Conservation (phyloP, 37 sponge, comb jelly and placozoan genomes). For the Cliona cf. orientalis region DNA sequence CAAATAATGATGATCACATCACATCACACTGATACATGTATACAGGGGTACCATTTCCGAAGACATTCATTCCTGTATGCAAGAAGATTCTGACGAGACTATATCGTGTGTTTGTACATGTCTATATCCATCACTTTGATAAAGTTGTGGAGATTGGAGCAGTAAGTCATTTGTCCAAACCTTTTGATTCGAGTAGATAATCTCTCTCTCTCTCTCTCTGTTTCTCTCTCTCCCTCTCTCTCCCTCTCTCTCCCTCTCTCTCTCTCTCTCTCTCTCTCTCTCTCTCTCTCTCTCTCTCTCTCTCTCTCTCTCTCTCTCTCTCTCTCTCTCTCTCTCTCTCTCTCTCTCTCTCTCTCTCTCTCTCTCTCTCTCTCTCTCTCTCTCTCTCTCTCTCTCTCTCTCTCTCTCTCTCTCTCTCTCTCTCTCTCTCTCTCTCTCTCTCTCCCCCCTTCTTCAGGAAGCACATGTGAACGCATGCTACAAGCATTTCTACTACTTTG, state of each 20-base stretch:
- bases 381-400: background rate
- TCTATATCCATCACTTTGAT: constrained; percentile 95
- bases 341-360: background rate
- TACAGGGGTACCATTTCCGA: constrained; percentile 89
- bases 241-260: background rate
- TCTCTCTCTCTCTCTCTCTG: background rate
- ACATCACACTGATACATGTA: background rate
- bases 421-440: background rate
- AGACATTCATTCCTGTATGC: constrained; percentile 68
- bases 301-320: background rate
- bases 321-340: background rate
- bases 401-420: background rate
- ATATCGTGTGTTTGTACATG: constrained; percentile 93
- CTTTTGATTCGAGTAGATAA: background rate
- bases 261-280: background rate
- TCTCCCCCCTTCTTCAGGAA: constrained; percentile 54
- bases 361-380: background rate
- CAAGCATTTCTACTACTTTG: constrained; percentile 95
- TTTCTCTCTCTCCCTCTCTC: background rate
- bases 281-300: background rate
- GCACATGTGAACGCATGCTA: constrained; percentile 94
- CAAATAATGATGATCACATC: too few species aligned
- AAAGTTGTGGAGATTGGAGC: constrained; percentile 84
- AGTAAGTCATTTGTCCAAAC: constrained; percentile 42
- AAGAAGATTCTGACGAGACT: constrained; percentile 93